Conservation (phyloP, 2,888 invertebrate species). For the Dryocosmus kuriphilus region DNA sequence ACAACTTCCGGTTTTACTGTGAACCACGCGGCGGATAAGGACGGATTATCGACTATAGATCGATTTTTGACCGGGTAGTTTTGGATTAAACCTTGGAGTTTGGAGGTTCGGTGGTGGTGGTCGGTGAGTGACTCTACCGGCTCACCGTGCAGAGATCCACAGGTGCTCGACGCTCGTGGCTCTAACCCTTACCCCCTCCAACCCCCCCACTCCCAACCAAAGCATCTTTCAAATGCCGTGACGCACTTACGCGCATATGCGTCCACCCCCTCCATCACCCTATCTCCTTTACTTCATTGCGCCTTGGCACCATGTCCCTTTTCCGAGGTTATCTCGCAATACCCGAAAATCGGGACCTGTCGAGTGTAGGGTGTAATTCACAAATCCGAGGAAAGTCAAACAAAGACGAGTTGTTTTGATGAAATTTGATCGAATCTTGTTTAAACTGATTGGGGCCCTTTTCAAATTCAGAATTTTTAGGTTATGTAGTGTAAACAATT, state of each 20-base stretch:
- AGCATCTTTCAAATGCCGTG: slow-evolving; percentile 53
- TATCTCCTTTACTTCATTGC: slow-evolving; percentile 41
- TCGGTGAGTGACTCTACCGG: slow-evolving; percentile 76
- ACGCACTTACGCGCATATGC: slow-evolving; percentile 55
- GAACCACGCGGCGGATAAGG: not conserved
- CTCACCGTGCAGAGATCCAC: slow-evolving; percentile 74
- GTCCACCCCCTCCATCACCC: slow-evolving; percentile 57
- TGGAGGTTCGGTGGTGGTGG: slow-evolving; percentile 71
- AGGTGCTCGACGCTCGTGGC: slow-evolving; percentile 76
- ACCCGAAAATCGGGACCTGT: not conserved
- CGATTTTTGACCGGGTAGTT: slow-evolving; percentile 43
- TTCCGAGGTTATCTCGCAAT: not conserved
- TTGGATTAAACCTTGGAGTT: slow-evolving; percentile 57
- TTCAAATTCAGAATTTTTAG: too few relatives aligned
- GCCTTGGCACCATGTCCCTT: slow-evolving; percentile 24
- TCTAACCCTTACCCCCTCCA: slow-evolving; percentile 68
- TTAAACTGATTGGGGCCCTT: too few relatives aligned
- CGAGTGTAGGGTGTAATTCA: too few relatives aligned
- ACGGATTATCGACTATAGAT: slow-evolving; percentile 4
- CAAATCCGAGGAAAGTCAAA: too few relatives aligned
- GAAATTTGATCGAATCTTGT: slow-evolving; percentile 2
- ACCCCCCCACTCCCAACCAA: slow-evolving; percentile 55
- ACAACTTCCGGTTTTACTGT: not conserved
- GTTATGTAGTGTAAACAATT: too few relatives aligned
- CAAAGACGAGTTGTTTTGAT: too few relatives aligned